Conservation (phyloP, 2,797 vertebrate genomes). For the Peromyscus aztecus region DNA sequence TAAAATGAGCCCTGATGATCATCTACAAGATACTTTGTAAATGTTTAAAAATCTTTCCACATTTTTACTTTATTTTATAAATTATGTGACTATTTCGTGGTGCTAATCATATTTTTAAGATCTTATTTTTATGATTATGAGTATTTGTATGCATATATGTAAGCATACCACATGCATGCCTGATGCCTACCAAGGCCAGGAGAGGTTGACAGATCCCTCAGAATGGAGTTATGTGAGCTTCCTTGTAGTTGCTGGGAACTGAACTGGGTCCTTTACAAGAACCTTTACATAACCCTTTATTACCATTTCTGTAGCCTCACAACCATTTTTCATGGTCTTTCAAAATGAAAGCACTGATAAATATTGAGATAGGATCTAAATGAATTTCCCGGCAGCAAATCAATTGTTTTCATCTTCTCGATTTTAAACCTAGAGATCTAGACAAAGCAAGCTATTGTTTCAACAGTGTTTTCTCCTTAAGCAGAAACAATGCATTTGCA, state of each 20-base stretch:
- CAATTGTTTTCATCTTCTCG: neutral
- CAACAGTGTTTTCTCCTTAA: neutral
- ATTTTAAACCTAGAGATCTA: neutral
- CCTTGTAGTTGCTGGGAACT: neutral
- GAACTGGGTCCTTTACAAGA: neutral
- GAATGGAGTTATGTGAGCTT: neutral
- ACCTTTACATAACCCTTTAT: neutral
- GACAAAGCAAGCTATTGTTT: neutral
- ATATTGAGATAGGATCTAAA: neutral
- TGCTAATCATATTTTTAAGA: neutral
- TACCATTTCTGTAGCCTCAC: neutral
- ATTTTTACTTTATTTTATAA: neutral
- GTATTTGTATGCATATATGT: neutral
- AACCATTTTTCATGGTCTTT: neutral
- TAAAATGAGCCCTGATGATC: neutral
- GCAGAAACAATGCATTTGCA: neutral
- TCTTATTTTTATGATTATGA: neutral
- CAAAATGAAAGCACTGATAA: neutral
- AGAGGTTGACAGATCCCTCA: too few relatives aligned
- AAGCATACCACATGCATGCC: neutral
- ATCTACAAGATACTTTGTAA: neutral
- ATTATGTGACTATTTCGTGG: neutral
- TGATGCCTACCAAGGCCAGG: neutral
- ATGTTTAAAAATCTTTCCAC: neutral
- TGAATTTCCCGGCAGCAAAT: neutral